Percentiles rank a stretch among this genome's conserved stretches.
These are phyloP conservation scores for Ataeniobius toweri DNA, from an alignment of 2,797 vertebrate genomes.

Conservation along the genomic window DNA sequence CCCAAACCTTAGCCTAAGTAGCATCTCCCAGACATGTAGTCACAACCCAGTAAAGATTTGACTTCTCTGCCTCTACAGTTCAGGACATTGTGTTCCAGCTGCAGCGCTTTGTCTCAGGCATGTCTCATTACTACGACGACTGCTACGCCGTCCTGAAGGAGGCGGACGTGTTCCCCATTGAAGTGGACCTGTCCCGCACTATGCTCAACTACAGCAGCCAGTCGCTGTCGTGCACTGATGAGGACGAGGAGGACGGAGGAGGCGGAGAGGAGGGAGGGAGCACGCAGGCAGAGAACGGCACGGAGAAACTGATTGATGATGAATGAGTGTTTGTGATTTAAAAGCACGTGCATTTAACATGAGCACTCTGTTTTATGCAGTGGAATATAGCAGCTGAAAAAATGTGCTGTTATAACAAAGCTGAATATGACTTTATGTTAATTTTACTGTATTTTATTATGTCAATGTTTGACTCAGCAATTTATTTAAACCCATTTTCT, in stretches of 20 bases:
- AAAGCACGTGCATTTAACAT: constrained; percentile 15
- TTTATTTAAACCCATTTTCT: constrained; percentile 7
- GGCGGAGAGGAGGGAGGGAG: constrained; percentile 45
- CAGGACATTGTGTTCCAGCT: constrained; percentile 99
- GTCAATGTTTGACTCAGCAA: neutral
- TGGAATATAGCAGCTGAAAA: constrained; percentile 12
- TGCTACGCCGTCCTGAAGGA: constrained; percentile 93
- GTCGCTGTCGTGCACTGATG: constrained; percentile 79
- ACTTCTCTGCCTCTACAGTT: constrained; percentile 75
- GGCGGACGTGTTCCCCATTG: constrained; percentile 97
- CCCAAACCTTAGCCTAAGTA: too few species aligned
- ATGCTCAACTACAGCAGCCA: constrained; percentile 91
- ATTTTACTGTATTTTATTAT: constrained; percentile 10
- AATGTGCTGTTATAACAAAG: constrained; percentile 5
- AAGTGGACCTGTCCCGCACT: constrained; percentile 96
- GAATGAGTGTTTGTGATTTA: constrained; percentile 71
- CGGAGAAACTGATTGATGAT: constrained; percentile 82
- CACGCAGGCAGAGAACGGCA: constrained; percentile 76
- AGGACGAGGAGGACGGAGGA: constrained; percentile 74
- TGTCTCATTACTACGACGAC: constrained; percentile 96
- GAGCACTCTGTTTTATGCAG: constrained; percentile 9
- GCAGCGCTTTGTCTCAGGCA: constrained; percentile 95
- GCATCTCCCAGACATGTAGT: too few species aligned
- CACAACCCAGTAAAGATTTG: too few species aligned
- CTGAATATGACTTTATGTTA: constrained; percentile 27